A percentile compares a stretch with the other conserved stretches of the same genome.
Evolutionary conservation across 2,797 vertebrate species (phyloP).

Genomic region (Enteromius treurensis): DNA sequence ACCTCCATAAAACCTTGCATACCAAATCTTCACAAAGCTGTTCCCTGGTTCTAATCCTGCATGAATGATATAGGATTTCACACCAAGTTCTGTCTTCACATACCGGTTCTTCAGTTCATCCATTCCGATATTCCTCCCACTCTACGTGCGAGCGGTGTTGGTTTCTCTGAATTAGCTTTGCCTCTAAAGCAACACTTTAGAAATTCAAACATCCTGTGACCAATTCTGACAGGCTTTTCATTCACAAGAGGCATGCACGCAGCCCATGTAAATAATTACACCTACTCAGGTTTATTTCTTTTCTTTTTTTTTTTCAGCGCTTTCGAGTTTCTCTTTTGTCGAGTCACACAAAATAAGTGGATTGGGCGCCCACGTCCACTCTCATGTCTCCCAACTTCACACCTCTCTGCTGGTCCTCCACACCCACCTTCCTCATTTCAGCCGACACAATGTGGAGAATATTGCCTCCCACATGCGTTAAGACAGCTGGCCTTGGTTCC

Average conservation of each 20-base stretch:
- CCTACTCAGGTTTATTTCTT: slow-evolving; percentile 58
- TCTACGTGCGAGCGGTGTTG: neutral
- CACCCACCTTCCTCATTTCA: slow-evolving; percentile 59
- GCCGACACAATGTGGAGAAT: slow-evolving; percentile 64
- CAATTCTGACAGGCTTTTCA: slow-evolving; percentile 40
- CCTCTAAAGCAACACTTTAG: slow-evolving; percentile 32
- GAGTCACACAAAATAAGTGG: slow-evolving; percentile 64
- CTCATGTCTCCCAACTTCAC: slow-evolving; percentile 63
- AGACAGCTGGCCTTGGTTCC: slow-evolving; percentile 76
- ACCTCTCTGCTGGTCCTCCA: slow-evolving; percentile 59
- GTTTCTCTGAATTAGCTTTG: slow-evolving; percentile 24
- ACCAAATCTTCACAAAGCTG: slow-evolving; percentile 6
- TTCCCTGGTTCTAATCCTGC: slow-evolving; percentile 26
- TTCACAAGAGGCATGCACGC: slow-evolving; percentile 47
- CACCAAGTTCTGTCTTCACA: slow-evolving; percentile 32
- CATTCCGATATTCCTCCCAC: slow-evolving; percentile 20
- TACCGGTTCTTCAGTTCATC: neutral
- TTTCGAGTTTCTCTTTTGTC: slow-evolving; percentile 56
- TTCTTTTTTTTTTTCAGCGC: slow-evolving; percentile 46
- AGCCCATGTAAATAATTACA: slow-evolving; percentile 70
- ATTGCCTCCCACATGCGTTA: slow-evolving; percentile 68
- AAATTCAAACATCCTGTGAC: slow-evolving; percentile 37
- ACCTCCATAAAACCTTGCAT: slow-evolving; percentile 8
- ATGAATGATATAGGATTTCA: slow-evolving; percentile 35
- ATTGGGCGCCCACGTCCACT: slow-evolving; percentile 53